Percentiles rank a stretch among this genome's conserved stretches.
phyloP scores from a whole-genome alignment of 2,888 invertebrate genomes.

The Seira ritae region DNA sequence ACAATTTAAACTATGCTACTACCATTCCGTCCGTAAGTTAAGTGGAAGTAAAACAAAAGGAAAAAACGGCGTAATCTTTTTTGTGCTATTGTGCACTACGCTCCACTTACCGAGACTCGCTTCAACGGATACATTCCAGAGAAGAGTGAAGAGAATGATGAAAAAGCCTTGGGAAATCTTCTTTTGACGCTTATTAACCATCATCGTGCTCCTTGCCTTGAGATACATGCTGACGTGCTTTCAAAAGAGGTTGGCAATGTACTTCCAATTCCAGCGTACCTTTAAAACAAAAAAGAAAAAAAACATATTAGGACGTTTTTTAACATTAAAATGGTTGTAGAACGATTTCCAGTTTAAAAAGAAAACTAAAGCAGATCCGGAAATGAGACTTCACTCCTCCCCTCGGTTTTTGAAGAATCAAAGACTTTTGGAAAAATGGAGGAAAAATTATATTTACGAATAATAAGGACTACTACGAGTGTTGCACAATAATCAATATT shows the following conservation, averaged over 20 bases:
- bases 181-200: conserved; percentile 60
- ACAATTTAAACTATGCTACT: not conserved
- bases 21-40: too few species aligned
- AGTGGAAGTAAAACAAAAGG: not conserved
- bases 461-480: not conserved
- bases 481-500: not conserved
- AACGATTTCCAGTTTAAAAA: not conserved
- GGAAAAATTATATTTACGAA: conserved; percentile 8
- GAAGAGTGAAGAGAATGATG: conserved; percentile 58
- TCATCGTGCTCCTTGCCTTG: conserved; percentile 39
- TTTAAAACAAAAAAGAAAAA: conserved; percentile 22
- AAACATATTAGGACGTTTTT: not conserved
- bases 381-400: conserved; percentile 41
- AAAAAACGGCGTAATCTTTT: not conserved
- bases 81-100: not conserved
- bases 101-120: conserved; percentile 54
- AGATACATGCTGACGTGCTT: conserved; percentile 27
- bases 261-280: not conserved
- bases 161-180: conserved; percentile 63
- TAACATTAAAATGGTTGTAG: not conserved
- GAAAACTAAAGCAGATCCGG: conserved; percentile 32
- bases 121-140: conserved; percentile 62
- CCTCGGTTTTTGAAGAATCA: not conserved
- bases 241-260: not conserved
- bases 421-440: not conserved